Conservation (phyloP, 2,888 invertebrate genomes). For the Nemurella pictetii region DNA sequence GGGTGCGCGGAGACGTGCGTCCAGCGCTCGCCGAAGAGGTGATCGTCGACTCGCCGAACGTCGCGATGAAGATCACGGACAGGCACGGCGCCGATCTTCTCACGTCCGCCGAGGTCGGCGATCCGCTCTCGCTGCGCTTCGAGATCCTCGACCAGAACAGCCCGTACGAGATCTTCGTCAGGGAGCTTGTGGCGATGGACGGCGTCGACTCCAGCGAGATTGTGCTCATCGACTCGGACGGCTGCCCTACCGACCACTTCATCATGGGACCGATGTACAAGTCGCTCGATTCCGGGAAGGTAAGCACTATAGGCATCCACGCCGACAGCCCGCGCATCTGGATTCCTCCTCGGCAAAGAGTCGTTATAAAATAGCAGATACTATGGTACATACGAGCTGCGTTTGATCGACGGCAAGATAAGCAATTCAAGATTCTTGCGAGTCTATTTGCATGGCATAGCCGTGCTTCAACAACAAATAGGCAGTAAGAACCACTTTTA, state of each 20-base stretch:
- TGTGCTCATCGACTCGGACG: conserved; percentile 85
- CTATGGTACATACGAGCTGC: background rate
- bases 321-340: too few species aligned
- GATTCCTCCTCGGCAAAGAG: background rate
- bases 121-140: conserved; percentile 86
- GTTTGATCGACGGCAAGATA: background rate
- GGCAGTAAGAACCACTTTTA: background rate
- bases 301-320: conserved; percentile 50
- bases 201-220: conserved; percentile 92
- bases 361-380: background rate
- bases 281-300: conserved; percentile 77
- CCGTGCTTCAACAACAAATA: background rate
- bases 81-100: conserved; percentile 81
- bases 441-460: background rate
- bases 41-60: conserved; percentile 91
- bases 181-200: conserved; percentile 92
- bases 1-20: conserved; percentile 82
- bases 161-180: conserved; percentile 93
- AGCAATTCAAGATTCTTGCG: background rate
- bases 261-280: conserved; percentile 92
- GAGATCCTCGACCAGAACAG: conserved; percentile 91
- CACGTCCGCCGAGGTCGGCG: conserved; percentile 88
- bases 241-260: conserved; percentile 91
- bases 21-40: conserved; percentile 87
- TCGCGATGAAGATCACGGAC: conserved; percentile 90